phyloP scores from a whole-genome alignment of 2,888 invertebrate species.

The Diadegma fenestrale region DNA sequence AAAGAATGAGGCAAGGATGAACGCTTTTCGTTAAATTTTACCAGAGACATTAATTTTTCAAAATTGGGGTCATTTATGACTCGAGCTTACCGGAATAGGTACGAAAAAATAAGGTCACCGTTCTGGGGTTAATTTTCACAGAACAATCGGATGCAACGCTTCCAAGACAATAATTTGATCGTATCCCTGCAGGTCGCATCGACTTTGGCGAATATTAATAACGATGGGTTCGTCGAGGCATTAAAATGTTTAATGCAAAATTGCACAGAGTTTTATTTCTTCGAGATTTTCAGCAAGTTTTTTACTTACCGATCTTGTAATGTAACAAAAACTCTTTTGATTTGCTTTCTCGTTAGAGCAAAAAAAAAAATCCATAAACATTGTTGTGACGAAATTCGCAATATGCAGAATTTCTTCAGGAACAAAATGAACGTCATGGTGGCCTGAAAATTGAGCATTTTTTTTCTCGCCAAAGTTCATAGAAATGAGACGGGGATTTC shows the following conservation, averaged over 20 bases:
- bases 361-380: too few species aligned
- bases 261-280: background rate
- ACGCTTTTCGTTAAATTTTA: too few species aligned
- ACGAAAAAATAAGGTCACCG: too few species aligned
- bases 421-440: background rate
- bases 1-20: too few species aligned
- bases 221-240: background rate
- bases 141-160: background rate
- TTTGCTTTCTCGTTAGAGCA: too few species aligned
- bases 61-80: too few species aligned
- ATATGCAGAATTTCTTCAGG: too few species aligned
- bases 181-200: too few species aligned
- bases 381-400: too few species aligned
- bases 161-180: background rate
- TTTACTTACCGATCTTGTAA: too few species aligned
- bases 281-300: background rate
- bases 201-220: background rate
- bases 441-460: background rate
- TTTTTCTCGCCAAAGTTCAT: background rate
- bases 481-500: background rate
- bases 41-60: too few species aligned
- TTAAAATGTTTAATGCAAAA: background rate
- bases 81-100: too few species aligned
- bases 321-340: background rate
- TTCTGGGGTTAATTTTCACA: background rate